Conservation (phyloP, 2,888 invertebrate genomes). For the Nemapogon koenigi region DNA sequence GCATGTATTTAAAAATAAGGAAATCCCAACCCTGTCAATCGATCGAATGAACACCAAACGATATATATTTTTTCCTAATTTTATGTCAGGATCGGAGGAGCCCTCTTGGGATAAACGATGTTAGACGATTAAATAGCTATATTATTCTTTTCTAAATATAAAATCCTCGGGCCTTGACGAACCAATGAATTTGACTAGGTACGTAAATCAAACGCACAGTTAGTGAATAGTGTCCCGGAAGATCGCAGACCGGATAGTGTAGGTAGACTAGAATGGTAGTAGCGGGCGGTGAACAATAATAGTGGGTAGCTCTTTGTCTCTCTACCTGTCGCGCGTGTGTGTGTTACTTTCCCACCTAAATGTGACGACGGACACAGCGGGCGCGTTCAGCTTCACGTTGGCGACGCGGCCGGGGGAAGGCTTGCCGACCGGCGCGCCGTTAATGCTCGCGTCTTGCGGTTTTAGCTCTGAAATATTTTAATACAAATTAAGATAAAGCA, state of each 20-base stretch:
- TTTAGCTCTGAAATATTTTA: no score
- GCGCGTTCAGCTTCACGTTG: conserved; percentile 65
- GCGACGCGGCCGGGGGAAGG: conserved; percentile 49
- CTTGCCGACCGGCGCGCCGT: conserved; percentile 15
- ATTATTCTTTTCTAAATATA: no score
- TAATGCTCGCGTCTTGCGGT: background rate
- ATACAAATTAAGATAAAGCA: no score
- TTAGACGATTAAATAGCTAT: no score
- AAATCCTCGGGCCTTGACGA: no score
- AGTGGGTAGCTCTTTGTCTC: conserved; percentile 66
- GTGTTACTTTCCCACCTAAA: conserved; percentile 86
- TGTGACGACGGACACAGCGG: conserved; percentile 88
- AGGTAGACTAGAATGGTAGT: conserved; percentile 20
- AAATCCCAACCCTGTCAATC: no score
- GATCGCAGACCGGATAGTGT: conserved; percentile 17
- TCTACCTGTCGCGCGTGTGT: conserved; percentile 67
- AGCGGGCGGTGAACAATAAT: conserved; percentile 25
- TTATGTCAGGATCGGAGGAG: no score
- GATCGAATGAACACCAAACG: no score
- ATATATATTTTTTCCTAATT: no score
- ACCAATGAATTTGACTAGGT: no score
- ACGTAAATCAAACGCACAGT: background rate
- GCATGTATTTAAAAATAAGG: no score
- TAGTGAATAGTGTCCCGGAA: background rate
- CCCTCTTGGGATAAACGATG: no score